Conservation (phyloP, 2,797 vertebrate species). For the Chromis chromis region DNA sequence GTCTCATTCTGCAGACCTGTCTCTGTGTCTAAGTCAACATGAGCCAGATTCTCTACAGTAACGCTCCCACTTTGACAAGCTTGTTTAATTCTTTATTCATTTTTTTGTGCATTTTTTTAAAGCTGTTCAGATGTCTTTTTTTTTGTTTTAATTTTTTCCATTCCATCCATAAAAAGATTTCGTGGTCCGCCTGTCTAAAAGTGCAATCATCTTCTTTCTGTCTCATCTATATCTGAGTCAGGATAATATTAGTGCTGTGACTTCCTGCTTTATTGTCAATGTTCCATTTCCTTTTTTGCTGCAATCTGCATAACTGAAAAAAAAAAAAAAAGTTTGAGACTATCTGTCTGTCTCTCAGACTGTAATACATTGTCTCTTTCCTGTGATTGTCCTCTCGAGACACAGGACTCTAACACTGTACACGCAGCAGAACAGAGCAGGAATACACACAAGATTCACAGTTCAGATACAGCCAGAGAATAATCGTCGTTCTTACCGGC, state of each 20-base stretch:
- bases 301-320: conserved; percentile 46
- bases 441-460: conserved; percentile 6
- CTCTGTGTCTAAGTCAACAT: neutral
- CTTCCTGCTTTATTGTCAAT: conserved; percentile 71
- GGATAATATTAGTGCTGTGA: conserved; percentile 65
- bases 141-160: neutral
- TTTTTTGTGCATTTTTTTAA: neutral
- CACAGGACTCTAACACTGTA: neutral
- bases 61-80: neutral
- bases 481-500: conserved; percentile 23
- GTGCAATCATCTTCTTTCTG: conserved; percentile 19
- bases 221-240: conserved; percentile 47
- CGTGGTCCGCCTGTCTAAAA: conserved; percentile 8
- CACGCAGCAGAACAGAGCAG: neutral
- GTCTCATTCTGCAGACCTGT: conserved; percentile 25
- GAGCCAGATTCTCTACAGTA: neutral
- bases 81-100: neutral
- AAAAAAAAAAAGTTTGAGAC: conserved; percentile 7
- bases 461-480: conserved; percentile 17
- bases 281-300: conserved; percentile 61
- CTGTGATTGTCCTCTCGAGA: conserved; percentile 59
- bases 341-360: conserved; percentile 38
- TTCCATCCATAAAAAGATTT: neutral
- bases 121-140: neutral
- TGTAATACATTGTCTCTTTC: conserved; percentile 55